Conservation (phyloP, 2,888 invertebrate genomes). For the Trimorus sp. region DNA sequence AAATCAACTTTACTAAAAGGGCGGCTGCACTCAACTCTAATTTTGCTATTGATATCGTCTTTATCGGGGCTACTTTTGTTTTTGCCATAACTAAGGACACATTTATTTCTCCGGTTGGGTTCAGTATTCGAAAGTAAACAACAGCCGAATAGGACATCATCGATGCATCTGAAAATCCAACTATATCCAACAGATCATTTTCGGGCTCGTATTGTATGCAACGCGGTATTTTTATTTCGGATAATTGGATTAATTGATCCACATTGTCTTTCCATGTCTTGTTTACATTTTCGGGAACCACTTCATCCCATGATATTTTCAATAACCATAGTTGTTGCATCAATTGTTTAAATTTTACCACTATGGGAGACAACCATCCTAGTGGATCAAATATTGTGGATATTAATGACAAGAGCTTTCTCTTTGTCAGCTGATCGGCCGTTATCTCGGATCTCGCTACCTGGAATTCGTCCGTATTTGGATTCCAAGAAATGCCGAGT, state of each 20-base stretch:
- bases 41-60: not conserved
- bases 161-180: slow-evolving; percentile 3
- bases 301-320: not conserved
- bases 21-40: not conserved
- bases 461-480: too few relatives aligned
- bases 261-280: not conserved
- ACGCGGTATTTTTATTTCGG: not conserved
- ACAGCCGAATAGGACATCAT: not conserved
- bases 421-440: not conserved
- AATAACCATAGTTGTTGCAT: slow-evolving; percentile 1
- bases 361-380: slow-evolving; percentile 3
- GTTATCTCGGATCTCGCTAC: too few relatives aligned
- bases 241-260: not conserved
- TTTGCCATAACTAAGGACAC: not conserved
- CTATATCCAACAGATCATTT: not conserved
- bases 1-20: not conserved
- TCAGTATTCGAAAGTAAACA: not conserved
- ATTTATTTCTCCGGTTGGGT: too few relatives aligned
- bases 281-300: not conserved
- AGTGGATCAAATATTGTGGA: not conserved
- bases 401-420: not conserved
- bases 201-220: not conserved
- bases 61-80: slow-evolving; percentile 7
- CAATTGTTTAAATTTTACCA: not conserved
- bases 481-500: too few relatives aligned